These are phyloP conservation scores for Phrixothrix hirtus DNA, from an alignment of 2,888 invertebrate genomes.

Conservation along the genomic window DNA sequence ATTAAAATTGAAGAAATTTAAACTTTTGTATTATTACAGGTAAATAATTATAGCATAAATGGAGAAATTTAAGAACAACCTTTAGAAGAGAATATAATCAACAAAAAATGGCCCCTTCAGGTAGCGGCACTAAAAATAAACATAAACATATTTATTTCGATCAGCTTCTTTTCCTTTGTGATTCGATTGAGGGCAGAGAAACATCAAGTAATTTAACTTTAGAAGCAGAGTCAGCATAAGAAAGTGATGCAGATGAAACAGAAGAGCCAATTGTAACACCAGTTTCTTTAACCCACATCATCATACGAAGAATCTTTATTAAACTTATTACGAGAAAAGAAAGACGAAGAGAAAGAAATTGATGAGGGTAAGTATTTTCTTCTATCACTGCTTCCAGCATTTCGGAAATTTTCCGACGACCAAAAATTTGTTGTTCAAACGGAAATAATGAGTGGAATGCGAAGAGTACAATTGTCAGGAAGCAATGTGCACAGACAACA, in stretches of 20 bases:
- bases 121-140: no score
- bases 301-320: no score
- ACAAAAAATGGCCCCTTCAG: conserved; percentile 11
- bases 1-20: no score
- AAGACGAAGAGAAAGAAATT: conserved; percentile 4
- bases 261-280: background rate
- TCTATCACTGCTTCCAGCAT: conserved; percentile 8
- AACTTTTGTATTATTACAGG: no score
- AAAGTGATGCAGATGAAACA: background rate
- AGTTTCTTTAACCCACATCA: background rate
- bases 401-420: conserved; percentile 1
- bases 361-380: no score
- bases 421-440: conserved; percentile 9
- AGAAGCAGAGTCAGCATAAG: background rate
- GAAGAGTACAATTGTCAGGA: conserved; percentile 6
- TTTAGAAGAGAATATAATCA: conserved; percentile 27
- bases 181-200: conserved; percentile 3
- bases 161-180: conserved; percentile 26
- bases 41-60: conserved; percentile 33
- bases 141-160: conserved; percentile 31
- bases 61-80: conserved; percentile 29
- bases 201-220: no score
- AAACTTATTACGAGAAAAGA: conserved; percentile 8
- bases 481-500: background rate
- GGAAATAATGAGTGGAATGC: conserved; percentile 5